Evolutionary conservation across 2,888 invertebrate genomes (phyloP).

Genomic region (Pycnomerus fuliginosus): DNA sequence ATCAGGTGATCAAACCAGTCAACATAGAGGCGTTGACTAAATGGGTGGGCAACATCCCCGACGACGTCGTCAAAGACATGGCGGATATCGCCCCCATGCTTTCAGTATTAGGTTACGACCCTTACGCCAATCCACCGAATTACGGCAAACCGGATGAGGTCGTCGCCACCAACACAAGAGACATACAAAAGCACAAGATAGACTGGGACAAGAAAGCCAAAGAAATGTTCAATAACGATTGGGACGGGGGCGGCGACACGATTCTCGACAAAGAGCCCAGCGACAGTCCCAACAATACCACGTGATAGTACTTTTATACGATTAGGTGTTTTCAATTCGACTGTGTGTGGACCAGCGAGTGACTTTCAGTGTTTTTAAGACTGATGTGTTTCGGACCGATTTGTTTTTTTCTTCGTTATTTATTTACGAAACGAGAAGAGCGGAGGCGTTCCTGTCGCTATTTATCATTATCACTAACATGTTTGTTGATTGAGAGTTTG

Average conservation of each 20-base stretch:
- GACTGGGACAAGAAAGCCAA: constrained; percentile 52
- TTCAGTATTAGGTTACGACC: constrained; percentile 90
- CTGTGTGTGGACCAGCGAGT: constrained; percentile 35
- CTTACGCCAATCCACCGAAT: constrained; percentile 92
- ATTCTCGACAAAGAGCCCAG: constrained; percentile 47
- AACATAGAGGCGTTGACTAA: constrained; percentile 93
- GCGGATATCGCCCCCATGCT: constrained; percentile 94
- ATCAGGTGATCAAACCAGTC: constrained; percentile 98
- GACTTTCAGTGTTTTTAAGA: no score
- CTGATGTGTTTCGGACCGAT: no score
- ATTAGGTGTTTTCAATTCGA: constrained; percentile 37
- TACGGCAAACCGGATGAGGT: constrained; percentile 84
- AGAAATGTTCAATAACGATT: constrained; percentile 47
- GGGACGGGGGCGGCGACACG: constrained; percentile 39
- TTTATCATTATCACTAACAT: no score
- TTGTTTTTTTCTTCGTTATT: no score
- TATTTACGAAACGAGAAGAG: no score
- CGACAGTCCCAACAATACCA: constrained; percentile 44
- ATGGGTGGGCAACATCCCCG: constrained; percentile 88
- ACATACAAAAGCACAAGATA: constrained; percentile 47
- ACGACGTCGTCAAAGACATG: constrained; percentile 91
- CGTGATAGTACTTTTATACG: constrained; percentile 44
- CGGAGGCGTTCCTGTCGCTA: no score
- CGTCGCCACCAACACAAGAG: constrained; percentile 67
- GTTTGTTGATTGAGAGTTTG: no score